Base-by-base conservation (phyloP, 2,888 invertebrate genomes). In the Drosophila mercatorum region DNA sequence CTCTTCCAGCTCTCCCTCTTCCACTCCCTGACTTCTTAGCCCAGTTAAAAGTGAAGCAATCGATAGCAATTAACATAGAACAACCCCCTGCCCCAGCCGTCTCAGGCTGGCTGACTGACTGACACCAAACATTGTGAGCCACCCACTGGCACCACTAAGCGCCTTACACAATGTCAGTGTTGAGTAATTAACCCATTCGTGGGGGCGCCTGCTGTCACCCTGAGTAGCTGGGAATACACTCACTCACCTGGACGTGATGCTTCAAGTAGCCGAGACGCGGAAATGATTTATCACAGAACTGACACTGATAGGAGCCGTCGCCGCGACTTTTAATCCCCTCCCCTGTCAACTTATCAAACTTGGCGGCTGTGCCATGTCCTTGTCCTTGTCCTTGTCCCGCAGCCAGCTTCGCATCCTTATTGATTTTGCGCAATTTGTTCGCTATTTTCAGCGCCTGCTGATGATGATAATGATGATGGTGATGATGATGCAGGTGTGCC, bases 271-370 rank as follows among this genome's bases (percentile, higher is more conserved):
- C 96, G 80, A 96, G 95, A 83, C 97, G 95, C 22, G 97, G 96
- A 93, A 97, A 98, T 80, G 97, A 97, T 93, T 97, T 96, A 91
- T 97, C 97, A 94, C 98, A 98, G 94, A 97, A 97, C 93, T 96
- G 96, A 93, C 97, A 98, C 91, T 96, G 96, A 94, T 97, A 97
- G 73, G 97, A 97, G 79, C 97, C 96, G 92, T 95, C 94, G 89
- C 91, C 90, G 74, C 83, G 88, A 68, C 82, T 88, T 80, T 92
- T 92, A 92, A 92, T 92, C 86, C 92, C 90, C 65, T 92, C 92
- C 80, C 90, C 88, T 92, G 92, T 92, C 92, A 91, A 90, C 92
- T 92, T 93, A 92, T 92, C 91, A 90, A 91, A 91, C 91, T 91
- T 91, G 73, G 69, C 75, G 79, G 72, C 44, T 40, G 69, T 78